A percentile compares a stretch with the other conserved stretches of the same genome.
These are phyloP conservation scores for Nomia melanderi DNA, from an alignment of 1,140 invertebrate genomes.

Conservation along the genomic window DNA sequence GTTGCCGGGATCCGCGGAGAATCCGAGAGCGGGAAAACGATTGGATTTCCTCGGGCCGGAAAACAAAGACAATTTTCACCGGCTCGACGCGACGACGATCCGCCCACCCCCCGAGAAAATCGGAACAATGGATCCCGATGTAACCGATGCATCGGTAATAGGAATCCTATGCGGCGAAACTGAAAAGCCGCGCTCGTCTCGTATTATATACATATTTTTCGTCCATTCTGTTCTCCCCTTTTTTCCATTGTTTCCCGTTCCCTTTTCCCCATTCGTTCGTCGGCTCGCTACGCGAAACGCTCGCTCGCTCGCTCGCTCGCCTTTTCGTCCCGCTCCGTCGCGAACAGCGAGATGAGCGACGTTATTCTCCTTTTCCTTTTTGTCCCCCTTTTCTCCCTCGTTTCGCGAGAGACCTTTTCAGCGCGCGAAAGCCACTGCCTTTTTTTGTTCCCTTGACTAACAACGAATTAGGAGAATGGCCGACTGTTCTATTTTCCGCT, in stretches of 20 bases:
- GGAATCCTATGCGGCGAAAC: background rate
- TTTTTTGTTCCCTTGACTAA: slow-evolving; percentile 3
- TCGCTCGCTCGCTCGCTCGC: background rate
- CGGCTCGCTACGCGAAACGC: background rate
- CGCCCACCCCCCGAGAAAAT: background rate
- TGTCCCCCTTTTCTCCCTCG: background rate
- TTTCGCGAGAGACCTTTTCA: background rate
- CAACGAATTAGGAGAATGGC: slow-evolving; percentile 11
- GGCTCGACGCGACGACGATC: background rate
- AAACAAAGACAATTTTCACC: slow-evolving; percentile 5
- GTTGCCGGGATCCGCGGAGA: slow-evolving; percentile 8
- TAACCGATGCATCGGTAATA: background rate
- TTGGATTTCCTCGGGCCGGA: slow-evolving; percentile 11
- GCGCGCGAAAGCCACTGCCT: background rate
- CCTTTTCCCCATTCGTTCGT: too few relatives aligned
- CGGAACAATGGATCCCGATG: background rate
- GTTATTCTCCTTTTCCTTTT: background rate
- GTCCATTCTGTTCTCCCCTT: background rate
- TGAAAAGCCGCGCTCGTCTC: background rate
- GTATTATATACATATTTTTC: background rate
- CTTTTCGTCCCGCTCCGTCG: background rate
- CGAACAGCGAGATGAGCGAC: background rate
- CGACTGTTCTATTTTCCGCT: background rate
- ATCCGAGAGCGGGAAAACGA: slow-evolving; percentile 17
- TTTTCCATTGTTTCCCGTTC: too few relatives aligned